Evolutionary conservation across 2,797 vertebrate genomes (phyloP).

Genomic region (Eidolon dupreanum): DNA sequence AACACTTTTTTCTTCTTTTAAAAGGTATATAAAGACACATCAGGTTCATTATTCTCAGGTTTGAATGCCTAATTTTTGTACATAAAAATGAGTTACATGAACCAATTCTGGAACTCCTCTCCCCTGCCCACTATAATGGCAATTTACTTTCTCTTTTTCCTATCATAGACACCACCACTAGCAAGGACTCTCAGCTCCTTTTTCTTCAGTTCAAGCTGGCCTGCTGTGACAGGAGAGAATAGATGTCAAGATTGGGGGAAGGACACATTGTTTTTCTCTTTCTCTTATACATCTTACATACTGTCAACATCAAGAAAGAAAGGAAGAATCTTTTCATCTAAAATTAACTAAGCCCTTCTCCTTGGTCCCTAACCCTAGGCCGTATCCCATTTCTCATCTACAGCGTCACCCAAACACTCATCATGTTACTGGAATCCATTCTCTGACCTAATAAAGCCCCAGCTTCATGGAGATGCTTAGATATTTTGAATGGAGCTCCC

Average conservation of each 20-base stretch:
- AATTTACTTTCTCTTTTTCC: neutral
- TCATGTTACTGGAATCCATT: neutral
- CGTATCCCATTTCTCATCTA: neutral
- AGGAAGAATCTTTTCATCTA: neutral
- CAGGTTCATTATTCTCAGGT: neutral
- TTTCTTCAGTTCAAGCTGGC: neutral
- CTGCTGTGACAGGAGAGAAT: neutral
- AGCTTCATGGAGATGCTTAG: neutral
- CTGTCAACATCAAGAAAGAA: neutral
- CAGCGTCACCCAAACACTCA: neutral
- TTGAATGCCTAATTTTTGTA: neutral
- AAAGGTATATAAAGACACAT: neutral
- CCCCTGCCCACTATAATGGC: neutral
- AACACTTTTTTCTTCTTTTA: neutral
- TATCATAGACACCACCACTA: neutral
- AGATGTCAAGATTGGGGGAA: neutral
- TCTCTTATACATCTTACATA: neutral
- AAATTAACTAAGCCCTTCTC: neutral
- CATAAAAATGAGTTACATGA: neutral
- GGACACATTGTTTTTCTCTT: neutral
- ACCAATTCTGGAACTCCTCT: neutral
- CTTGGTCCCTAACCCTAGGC: neutral
- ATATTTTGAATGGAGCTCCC: slow-evolving; percentile 34
- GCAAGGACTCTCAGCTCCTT: neutral
- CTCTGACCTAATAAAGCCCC: neutral